Percentiles rank a stretch among this genome's conserved stretches.
These are phyloP conservation scores for Gymnogyps californianus DNA, from an alignment of 2,113 vertebrate species.

Conservation along the genomic window DNA sequence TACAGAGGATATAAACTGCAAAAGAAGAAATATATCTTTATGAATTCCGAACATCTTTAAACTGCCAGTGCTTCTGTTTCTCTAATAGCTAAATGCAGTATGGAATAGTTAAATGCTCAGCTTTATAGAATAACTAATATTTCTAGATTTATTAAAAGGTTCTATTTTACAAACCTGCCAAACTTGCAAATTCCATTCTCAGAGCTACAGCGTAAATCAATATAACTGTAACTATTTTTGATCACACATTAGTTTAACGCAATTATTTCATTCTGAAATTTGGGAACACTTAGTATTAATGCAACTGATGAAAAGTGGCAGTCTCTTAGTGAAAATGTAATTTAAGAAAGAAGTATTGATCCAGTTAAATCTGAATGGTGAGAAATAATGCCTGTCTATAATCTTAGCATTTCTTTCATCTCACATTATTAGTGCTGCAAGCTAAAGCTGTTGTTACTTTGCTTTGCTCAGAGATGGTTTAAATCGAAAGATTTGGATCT, in stretches of 20 bases:
- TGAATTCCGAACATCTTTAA: not conserved
- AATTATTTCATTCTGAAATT: slow-evolving; percentile 42
- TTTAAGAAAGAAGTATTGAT: slow-evolving; percentile 25
- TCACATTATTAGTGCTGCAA: not conserved
- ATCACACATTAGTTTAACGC: not conserved
- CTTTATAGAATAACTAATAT: not conserved
- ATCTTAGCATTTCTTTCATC: not conserved
- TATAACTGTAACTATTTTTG: slow-evolving; percentile 7
- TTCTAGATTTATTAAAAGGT: slow-evolving; percentile 21
- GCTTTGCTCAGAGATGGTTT: not conserved
- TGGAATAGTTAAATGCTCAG: not conserved
- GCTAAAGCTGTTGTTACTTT: not conserved
- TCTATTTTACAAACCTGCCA: not conserved
- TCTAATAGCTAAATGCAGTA: not conserved
- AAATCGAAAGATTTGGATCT: not conserved
- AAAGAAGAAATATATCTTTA: not conserved
- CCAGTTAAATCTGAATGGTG: not conserved
- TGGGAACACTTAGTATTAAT: slow-evolving; percentile 24
- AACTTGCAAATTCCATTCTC: not conserved
- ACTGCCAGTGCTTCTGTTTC: not conserved
- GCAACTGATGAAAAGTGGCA: not conserved
- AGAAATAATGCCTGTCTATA: not conserved
- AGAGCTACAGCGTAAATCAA: not conserved
- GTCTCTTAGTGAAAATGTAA: not conserved
- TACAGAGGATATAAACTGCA: not conserved